Evolutionary conservation across 2,888 invertebrate genomes (phyloP).

Genomic region (Julus scanicus): DNA sequence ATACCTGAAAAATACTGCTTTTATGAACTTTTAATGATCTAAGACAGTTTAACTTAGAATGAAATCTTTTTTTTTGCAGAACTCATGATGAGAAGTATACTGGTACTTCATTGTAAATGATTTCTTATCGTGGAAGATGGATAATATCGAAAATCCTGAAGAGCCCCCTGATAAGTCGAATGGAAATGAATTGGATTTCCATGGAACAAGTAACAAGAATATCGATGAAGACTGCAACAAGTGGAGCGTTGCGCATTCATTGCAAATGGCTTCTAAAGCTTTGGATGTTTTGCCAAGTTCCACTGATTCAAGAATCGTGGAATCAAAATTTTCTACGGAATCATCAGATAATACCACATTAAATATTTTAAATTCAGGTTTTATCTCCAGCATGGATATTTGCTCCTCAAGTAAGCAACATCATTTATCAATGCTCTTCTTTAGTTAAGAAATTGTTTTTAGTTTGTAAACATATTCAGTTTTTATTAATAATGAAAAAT

Average conservation of each 20-base stretch:
- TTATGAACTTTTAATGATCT: too few species aligned
- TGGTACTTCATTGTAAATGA: neutral
- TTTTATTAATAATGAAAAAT: too few species aligned
- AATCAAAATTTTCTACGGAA: constrained; percentile 42
- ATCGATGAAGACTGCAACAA: neutral
- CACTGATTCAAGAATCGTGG: neutral
- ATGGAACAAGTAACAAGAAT: constrained; percentile 47
- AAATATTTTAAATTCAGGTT: neutral
- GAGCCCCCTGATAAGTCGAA: constrained; percentile 47
- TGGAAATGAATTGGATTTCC: constrained; percentile 26
- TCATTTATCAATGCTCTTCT: neutral
- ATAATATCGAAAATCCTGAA: constrained; percentile 21
- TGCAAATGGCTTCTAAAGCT: constrained; percentile 15
- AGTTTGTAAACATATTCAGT: too few species aligned
- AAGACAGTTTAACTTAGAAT: too few species aligned
- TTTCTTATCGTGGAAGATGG: neutral
- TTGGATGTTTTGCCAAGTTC: constrained; percentile 18
- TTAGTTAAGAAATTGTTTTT: neutral
- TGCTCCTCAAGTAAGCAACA: constrained; percentile 29
- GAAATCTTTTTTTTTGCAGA: neutral
- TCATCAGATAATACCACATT: neutral
- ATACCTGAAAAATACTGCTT: too few species aligned
- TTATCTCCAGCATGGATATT: constrained; percentile 15
- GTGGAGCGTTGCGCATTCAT: neutral
- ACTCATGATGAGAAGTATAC: neutral